Percentiles rank a stretch among this genome's conserved stretches.
Conservation (phyloP, 2,888 invertebrate species). For the Cordylochernes scorpioides region DNA sequence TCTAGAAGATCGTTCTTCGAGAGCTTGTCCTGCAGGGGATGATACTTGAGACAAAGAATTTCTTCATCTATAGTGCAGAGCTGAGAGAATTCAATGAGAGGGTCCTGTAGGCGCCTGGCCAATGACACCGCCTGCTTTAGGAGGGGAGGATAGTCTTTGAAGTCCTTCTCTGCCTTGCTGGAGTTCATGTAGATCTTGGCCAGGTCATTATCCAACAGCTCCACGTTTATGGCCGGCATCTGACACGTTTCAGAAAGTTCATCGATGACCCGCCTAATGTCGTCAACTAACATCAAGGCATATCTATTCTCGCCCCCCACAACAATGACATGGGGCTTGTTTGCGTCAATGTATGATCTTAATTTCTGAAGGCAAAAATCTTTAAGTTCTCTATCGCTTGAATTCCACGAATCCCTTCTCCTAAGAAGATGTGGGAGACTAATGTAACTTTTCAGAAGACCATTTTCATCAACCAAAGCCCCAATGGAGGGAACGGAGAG, state of each 20-base stretch:
- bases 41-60: conserved; percentile 72
- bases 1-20: conserved; percentile 60
- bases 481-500: too few species aligned
- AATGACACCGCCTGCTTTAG: conserved; percentile 75
- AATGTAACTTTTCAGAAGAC: too few species aligned
- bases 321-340: conserved; percentile 78
- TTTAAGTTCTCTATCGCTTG: too few species aligned
- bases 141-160: conserved; percentile 69
- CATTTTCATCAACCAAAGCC: too few species aligned
- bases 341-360: conserved; percentile 52
- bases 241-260: conserved; percentile 49
- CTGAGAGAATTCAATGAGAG: conserved; percentile 80
- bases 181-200: conserved; percentile 74
- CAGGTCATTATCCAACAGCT: conserved; percentile 75
- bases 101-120: conserved; percentile 75
- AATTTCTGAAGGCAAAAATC: too few species aligned
- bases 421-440: too few species aligned
- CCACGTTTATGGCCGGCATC: conserved; percentile 55
- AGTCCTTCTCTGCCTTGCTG: conserved; percentile 55
- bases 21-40: conserved; percentile 37
- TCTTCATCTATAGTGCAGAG: conserved; percentile 87
- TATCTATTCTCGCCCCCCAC: conserved; percentile 61
- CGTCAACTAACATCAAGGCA: conserved; percentile 49
- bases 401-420: too few species aligned
- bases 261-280: conserved; percentile 41